Conservation (phyloP, 2,797 vertebrate genomes). For the Peromyscus attwateri region DNA sequence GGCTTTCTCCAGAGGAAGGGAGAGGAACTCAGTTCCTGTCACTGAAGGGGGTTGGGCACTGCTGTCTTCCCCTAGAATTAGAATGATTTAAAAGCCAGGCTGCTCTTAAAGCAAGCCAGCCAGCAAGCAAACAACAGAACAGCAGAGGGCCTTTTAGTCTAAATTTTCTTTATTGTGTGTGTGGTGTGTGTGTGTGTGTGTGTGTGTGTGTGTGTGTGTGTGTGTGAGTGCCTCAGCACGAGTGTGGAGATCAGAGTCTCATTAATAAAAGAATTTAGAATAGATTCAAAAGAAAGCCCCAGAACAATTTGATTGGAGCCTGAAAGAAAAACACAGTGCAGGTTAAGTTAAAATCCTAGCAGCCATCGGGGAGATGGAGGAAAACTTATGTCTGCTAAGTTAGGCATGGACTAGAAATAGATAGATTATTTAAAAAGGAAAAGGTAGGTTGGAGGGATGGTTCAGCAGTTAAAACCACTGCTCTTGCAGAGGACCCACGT, state of each 20-base stretch:
- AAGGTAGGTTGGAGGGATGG: neutral
- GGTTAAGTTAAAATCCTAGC: neutral
- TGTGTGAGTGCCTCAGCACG: neutral
- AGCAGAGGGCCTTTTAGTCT: neutral
- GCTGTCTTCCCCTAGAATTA: neutral
- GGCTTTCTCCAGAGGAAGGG: neutral
- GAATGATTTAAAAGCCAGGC: neutral
- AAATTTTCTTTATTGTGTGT: neutral
- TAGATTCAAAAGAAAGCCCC: neutral
- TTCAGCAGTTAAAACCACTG: neutral
- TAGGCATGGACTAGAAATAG: neutral
- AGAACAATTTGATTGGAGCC: neutral
- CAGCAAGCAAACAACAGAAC: too few relatives aligned
- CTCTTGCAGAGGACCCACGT: neutral
- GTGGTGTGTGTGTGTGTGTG: neutral
- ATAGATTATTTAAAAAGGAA: neutral
- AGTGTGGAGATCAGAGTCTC: neutral
- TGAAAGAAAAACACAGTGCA: neutral
- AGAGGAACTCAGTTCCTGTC: neutral
- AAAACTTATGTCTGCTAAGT: neutral
- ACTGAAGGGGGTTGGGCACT: neutral
- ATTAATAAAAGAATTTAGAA: neutral
- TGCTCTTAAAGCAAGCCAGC: neutral
- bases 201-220: neutral
- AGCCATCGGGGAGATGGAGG: neutral